phyloP scores from a whole-genome alignment of 2,888 invertebrate genomes.

The Tetragonula carbonaria region DNA sequence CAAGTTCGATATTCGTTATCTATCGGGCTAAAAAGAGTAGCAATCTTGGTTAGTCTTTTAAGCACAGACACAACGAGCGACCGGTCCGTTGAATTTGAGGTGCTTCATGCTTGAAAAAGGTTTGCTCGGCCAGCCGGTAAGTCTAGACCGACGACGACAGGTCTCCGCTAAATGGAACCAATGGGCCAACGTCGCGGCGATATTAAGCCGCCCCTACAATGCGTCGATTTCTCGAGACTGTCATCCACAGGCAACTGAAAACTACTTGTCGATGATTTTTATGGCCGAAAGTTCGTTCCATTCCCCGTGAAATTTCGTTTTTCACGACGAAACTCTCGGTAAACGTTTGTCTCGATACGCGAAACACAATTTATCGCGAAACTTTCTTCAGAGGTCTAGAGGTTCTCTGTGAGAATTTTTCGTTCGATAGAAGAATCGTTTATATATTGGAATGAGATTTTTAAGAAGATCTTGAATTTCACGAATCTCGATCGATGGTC shows the following conservation, averaged over 20 bases:
- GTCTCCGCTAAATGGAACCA: conserved; percentile 55
- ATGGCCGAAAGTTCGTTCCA: neutral
- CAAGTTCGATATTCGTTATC: conserved; percentile 26
- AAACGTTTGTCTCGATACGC: too few relatives aligned
- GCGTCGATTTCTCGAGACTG: conserved; percentile 37
- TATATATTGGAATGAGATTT: too few relatives aligned
- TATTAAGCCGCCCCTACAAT: conserved; percentile 44
- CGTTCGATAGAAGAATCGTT: too few relatives aligned
- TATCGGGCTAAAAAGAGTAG: neutral
- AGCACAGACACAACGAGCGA: conserved; percentile 35
- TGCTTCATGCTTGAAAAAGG: conserved; percentile 54
- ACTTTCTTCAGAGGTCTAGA: neutral
- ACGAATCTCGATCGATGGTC: too few relatives aligned
- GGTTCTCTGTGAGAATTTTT: too few relatives aligned
- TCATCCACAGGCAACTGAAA: conserved; percentile 29
- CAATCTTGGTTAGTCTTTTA: too few relatives aligned
- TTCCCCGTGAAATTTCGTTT: neutral
- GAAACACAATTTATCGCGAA: neutral
- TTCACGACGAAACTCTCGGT: too few relatives aligned
- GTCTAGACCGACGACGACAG: conserved; percentile 61
- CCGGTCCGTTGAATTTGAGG: conserved; percentile 54
- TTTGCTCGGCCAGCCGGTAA: conserved; percentile 57
- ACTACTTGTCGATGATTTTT: conserved; percentile 13
- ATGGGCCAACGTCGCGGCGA: conserved; percentile 43
- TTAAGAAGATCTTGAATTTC: too few relatives aligned